phyloP scores from a whole-genome alignment of 1,140 invertebrate species.

The Calephelis nemesis region DNA sequence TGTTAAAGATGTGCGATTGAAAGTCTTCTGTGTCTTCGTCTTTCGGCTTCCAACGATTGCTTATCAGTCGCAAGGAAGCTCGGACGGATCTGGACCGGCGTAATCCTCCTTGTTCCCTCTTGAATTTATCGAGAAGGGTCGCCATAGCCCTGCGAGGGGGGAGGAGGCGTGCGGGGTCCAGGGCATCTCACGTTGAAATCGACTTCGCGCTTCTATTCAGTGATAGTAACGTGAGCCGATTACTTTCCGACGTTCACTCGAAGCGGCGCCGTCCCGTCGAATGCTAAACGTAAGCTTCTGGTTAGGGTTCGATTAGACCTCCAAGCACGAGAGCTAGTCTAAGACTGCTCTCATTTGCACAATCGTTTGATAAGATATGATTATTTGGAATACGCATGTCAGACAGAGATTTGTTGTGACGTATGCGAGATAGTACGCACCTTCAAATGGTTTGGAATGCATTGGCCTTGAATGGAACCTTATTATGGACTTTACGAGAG shows the following conservation, averaged over 20 bases:
- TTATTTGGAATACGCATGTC: constrained; percentile 62
- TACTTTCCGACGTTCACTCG: constrained; percentile 69
- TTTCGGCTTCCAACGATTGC: constrained; percentile 77
- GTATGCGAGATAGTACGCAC: constrained; percentile 41
- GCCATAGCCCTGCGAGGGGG: constrained; percentile 72
- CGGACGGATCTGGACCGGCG: constrained; percentile 85
- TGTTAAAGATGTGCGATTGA: constrained; percentile 68
- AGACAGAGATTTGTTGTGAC: constrained; percentile 71
- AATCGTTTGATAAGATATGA: constrained; percentile 66
- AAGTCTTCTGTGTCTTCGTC: constrained; percentile 54
- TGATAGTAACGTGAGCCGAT: constrained; percentile 69
- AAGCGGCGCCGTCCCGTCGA: constrained; percentile 55
- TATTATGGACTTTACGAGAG: neutral
- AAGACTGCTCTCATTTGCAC: constrained; percentile 70
- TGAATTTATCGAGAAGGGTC: constrained; percentile 71
- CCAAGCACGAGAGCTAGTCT: constrained; percentile 45
- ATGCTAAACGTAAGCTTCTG: constrained; percentile 36
- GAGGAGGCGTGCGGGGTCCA: constrained; percentile 56
- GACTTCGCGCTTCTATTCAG: constrained; percentile 73
- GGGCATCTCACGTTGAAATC: constrained; percentile 69
- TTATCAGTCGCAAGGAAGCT: constrained; percentile 84
- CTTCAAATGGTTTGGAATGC: constrained; percentile 22
- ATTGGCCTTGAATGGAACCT: constrained; percentile 30
- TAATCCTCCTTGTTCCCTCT: constrained; percentile 72
- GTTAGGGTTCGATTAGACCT: constrained; percentile 49